Evolutionary conservation across 2,888 invertebrate genomes (phyloP), one percentile per base, ranked within the genome.

Genomic region (Uropetala carovei): DNA sequence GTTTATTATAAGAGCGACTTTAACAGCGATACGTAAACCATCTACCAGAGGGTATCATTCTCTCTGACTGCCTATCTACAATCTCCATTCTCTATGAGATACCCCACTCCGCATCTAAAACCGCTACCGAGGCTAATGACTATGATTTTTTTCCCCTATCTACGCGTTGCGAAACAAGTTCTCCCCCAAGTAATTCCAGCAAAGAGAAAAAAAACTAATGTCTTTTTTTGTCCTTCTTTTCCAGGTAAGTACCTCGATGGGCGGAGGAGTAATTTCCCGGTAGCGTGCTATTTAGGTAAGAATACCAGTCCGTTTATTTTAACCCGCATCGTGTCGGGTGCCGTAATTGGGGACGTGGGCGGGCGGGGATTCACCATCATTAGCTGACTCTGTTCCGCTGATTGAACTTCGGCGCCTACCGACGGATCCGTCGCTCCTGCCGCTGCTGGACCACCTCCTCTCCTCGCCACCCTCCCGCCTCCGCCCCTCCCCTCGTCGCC

Each of bases 221-320:
- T 22, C 8, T 84, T 43, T 22, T 85, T 11, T 57, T 58, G 18
- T 18, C 43, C 64, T 89, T 89, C 43, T 18, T 64, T 89, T 89
- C 43, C 56, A 89, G 89, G 89, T 89, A 64, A 68, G 89, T 89
- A 64, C 30, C 30, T 18, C 43, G 89, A 18, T 64, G 7, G 64
- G 60, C 43, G 60, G 86, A 86, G 59, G 27, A 64, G 89, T 89
- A 64, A 68, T 89, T 64, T 89, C 68, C 89, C 89, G 60, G 89
- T 89, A 89, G 89, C 89, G 68, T 27, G 64, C 89, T 22, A 89
- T 64, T 64, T 56, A 89, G 89, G 89, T 89, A 89, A 89, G 89
- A 60, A 68, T 86, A 64, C 30, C 30, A 86, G 86, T 68, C 89
- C 68, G 64, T 89, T 68, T 89, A 60, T 60, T 68, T 89, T 14